phyloP scores from a whole-genome alignment of 2,888 invertebrate genomes.

The Eulithis prunata region DNA sequence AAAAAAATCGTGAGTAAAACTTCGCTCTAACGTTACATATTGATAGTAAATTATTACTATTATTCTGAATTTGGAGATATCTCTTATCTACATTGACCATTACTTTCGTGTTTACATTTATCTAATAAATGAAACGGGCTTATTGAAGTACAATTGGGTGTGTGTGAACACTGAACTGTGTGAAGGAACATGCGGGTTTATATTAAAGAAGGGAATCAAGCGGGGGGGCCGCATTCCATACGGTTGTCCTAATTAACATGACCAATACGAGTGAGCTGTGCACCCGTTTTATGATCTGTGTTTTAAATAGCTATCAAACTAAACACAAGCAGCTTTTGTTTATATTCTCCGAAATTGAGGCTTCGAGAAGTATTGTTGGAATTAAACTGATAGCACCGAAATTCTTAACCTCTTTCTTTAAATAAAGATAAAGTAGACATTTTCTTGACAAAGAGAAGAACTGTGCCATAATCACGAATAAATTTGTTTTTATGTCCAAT shows the following conservation, averaged over 20 bases:
- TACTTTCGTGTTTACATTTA: constrained; percentile 19
- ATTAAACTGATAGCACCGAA: constrained; percentile 30
- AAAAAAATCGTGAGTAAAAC: too few species aligned
- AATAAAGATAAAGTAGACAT: constrained; percentile 50
- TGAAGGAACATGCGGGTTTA: constrained; percentile 40
- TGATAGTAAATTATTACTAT: constrained; percentile 4
- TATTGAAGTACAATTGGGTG: constrained; percentile 29
- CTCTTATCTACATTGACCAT: constrained; percentile 17
- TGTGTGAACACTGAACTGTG: constrained; percentile 12
- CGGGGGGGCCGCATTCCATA: constrained; percentile 41
- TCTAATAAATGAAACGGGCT: constrained; percentile 27
- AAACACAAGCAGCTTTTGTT: not conserved
- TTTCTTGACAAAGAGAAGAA: constrained; percentile 7
- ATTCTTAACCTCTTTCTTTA: constrained; percentile 49
- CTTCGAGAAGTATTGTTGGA: too few species aligned
- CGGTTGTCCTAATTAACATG: constrained; percentile 43
- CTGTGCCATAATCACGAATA: too few species aligned
- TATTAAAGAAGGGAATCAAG: constrained; percentile 29
- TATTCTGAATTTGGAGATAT: constrained; percentile 9
- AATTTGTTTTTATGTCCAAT: too few species aligned
- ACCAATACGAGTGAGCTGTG: constrained; percentile 24
- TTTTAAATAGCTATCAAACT: constrained; percentile 37
- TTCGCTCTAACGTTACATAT: not conserved
- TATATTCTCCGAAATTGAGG: too few species aligned
- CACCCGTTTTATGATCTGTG: constrained; percentile 35